Percentiles rank a stretch among this genome's conserved stretches.
These are phyloP conservation scores for Odontothrips loti DNA, from an alignment of 2,888 invertebrate genomes.

Conservation along the genomic window DNA sequence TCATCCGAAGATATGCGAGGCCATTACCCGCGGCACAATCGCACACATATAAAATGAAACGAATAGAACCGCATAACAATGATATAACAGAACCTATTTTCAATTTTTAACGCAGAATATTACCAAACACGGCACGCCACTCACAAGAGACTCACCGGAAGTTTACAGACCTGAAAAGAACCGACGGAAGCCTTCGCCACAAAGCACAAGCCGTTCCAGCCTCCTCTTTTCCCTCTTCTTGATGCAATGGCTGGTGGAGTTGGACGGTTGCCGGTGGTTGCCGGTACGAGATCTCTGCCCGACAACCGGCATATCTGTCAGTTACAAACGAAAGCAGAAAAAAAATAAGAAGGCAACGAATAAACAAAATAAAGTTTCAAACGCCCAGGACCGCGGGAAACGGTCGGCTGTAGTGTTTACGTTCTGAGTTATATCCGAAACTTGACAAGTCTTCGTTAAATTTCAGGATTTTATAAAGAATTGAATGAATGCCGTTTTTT, in stretches of 20 bases:
- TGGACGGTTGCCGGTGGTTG: too few relatives aligned
- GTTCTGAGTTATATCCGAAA: too few relatives aligned
- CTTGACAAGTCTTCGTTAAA: too few relatives aligned
- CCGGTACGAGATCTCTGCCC: background rate
- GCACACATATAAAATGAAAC: background rate
- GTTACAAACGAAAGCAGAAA: background rate
- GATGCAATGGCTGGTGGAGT: background rate
- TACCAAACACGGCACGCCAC: background rate
- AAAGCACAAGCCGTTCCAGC: background rate
- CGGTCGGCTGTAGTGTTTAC: background rate
- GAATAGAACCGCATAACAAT: background rate
- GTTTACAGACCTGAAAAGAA: constrained; percentile 16
- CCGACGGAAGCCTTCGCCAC: background rate
- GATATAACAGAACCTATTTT: background rate
- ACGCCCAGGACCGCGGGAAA: background rate
- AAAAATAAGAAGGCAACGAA: background rate
- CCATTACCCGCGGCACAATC: too few relatives aligned
- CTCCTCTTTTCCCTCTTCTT: background rate
- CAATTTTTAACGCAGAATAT: background rate
- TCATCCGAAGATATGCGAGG: too few relatives aligned
- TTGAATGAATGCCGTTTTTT: background rate
- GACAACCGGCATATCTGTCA: background rate
- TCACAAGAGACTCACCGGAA: background rate
- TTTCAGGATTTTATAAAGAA: too few relatives aligned
- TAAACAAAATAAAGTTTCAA: background rate